Evolutionary conservation across 2,888 invertebrate genomes (phyloP).

Genomic region (Eulithis prunata): DNA sequence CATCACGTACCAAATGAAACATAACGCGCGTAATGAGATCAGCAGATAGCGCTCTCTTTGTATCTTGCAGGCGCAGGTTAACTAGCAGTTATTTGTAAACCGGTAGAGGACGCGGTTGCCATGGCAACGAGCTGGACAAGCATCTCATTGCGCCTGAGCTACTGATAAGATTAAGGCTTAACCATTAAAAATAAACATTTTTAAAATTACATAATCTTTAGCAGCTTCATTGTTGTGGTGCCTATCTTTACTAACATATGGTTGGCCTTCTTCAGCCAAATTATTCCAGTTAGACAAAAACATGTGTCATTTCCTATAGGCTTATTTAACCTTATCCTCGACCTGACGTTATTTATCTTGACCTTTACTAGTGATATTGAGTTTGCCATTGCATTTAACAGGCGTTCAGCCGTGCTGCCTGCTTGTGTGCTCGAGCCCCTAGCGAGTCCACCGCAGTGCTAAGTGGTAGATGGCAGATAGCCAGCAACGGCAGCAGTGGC

Average conservation of each 20-base stretch:
- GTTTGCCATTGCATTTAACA: neutral
- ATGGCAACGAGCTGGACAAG: conserved; percentile 11
- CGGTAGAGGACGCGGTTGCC: conserved; percentile 13
- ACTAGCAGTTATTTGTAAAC: conserved; percentile 7
- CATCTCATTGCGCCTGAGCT: conserved; percentile 2
- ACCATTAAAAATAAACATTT: too few species aligned
- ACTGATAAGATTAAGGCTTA: neutral
- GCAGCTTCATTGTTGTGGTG: too few species aligned
- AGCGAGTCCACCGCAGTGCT: conserved; percentile 9
- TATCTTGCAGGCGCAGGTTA: neutral
- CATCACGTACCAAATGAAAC: conserved; percentile 40
- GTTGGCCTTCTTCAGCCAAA: too few species aligned
- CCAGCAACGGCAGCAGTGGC: conserved; percentile 14
- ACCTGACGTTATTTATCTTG: too few species aligned
- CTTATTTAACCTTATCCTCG: too few species aligned
- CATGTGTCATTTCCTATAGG: too few species aligned
- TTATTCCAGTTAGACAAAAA: too few species aligned
- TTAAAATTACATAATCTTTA: too few species aligned
- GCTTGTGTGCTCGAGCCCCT: conserved; percentile 2
- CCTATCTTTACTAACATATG: too few species aligned
- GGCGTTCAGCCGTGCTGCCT: neutral
- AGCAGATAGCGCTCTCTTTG: conserved; percentile 25
- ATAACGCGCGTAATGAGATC: conserved; percentile 44
- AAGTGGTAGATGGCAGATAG: conserved; percentile 27
- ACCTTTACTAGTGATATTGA: too few species aligned